Conservation (phyloP, 2,113 vertebrate genomes). For the Prionailurus bengalensis region DNA sequence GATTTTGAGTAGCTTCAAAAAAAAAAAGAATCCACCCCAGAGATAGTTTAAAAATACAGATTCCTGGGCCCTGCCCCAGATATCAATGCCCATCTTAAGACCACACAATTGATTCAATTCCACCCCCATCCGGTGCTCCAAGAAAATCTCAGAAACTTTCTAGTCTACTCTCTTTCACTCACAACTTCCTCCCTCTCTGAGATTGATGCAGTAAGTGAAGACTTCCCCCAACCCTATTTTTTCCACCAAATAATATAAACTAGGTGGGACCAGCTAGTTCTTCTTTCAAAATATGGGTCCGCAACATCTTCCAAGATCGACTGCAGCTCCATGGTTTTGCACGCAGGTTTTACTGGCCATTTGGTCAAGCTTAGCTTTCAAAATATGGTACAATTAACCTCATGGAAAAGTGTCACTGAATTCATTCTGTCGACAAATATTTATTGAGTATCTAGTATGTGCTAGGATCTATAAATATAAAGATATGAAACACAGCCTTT, state of each 20-base stretch:
- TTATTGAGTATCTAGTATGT: background rate
- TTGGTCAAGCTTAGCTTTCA: background rate
- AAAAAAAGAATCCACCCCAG: background rate
- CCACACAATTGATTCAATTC: background rate
- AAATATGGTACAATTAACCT: background rate
- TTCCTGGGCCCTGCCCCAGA: background rate
- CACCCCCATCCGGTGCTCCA: background rate
- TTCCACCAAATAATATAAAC: conserved; percentile 35
- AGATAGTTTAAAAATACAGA: background rate
- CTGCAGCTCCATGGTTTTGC: background rate
- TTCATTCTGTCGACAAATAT: background rate
- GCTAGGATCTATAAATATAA: background rate
- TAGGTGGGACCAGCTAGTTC: background rate
- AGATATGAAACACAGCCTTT: background rate
- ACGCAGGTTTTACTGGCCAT: background rate
- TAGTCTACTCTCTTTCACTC: background rate
- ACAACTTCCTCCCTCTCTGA: background rate
- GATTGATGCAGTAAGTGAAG: background rate
- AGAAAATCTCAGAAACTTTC: background rate
- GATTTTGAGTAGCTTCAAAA: background rate
- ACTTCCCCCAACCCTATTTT: background rate
- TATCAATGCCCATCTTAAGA: background rate
- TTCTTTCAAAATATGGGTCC: background rate
- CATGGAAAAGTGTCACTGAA: background rate
- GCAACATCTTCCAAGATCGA: background rate